Evolutionary conservation across 2,797 vertebrate genomes (phyloP).

Genomic region (Myotis vivesi): DNA sequence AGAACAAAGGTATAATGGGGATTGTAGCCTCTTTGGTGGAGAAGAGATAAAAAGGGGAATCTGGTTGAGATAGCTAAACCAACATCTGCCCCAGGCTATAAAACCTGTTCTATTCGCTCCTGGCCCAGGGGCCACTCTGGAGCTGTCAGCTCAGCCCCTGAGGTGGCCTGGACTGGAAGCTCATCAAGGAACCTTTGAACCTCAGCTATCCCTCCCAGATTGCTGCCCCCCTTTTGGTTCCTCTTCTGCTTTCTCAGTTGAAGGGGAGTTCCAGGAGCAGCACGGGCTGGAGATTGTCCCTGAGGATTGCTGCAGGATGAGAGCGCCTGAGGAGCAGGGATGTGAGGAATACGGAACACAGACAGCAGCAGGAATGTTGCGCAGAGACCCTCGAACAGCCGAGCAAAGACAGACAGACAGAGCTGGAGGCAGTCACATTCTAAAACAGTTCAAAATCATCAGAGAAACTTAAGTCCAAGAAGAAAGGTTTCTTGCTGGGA

Average conservation of each 20-base stretch:
- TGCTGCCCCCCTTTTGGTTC: constrained; percentile 55
- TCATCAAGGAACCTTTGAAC: constrained; percentile 65
- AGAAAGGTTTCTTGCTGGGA: not conserved
- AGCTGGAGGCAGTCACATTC: not conserved
- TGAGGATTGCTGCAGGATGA: not conserved
- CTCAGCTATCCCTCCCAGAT: constrained; percentile 24
- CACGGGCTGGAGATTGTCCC: not conserved
- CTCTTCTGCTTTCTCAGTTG: constrained; percentile 36
- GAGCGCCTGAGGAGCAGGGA: not conserved
- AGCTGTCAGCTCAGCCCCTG: not conserved
- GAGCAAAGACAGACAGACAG: not conserved
- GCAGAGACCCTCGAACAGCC: not conserved
- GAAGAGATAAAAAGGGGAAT: constrained; percentile 71
- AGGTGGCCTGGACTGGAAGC: not conserved
- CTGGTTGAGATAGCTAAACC: not conserved
- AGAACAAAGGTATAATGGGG: constrained; percentile 73
- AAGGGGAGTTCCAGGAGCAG: not conserved
- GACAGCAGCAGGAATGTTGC: not conserved
- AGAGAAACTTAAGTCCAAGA: not conserved
- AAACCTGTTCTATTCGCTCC: constrained; percentile 51
- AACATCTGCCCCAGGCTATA: constrained; percentile 72
- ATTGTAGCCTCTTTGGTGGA: constrained; percentile 52
- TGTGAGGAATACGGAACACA: not conserved
- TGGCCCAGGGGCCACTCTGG: constrained; percentile 12
- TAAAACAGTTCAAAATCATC: not conserved